These are phyloP conservation scores for Otolemur garnettii DNA, from an alignment of 2,113 vertebrate species.

Conservation along the genomic window DNA sequence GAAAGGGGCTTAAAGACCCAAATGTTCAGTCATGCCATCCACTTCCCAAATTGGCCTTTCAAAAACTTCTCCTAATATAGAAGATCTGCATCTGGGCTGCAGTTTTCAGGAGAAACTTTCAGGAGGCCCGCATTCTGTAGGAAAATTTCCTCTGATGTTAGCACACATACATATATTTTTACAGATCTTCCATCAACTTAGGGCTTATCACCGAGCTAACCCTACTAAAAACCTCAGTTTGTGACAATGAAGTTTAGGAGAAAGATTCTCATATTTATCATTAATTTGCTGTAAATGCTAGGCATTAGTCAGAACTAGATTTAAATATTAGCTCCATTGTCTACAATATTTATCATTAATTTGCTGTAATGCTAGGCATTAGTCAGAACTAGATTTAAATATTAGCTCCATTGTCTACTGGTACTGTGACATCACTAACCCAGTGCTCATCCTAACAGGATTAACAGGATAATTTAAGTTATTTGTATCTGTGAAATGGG, in stretches of 20 bases:
- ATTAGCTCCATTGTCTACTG: background rate
- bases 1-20: background rate
- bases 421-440: background rate
- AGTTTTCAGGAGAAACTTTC: constrained; percentile 40
- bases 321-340: background rate
- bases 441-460: background rate
- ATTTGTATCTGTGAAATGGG: background rate
- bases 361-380: background rate
- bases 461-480: too few species aligned
- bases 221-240: background rate
- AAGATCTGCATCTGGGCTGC: background rate
- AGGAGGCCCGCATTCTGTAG: background rate
- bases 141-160: background rate
- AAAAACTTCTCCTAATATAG: background rate
- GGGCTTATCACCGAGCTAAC: background rate
- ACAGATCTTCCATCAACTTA: background rate
- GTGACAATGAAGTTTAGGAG: background rate
- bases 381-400: background rate
- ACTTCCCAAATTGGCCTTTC: constrained; percentile 12
- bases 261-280: background rate
- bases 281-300: constrained; percentile 14
- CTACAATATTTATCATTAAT: background rate
- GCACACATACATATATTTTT: background rate
- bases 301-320: background rate
- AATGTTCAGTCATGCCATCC: background rate